A percentile compares a stretch with the other conserved stretches of the same genome.
These are phyloP conservation scores for Madoqua kirkii DNA, from an alignment of 2,113 vertebrate species.

Conservation along the genomic window DNA sequence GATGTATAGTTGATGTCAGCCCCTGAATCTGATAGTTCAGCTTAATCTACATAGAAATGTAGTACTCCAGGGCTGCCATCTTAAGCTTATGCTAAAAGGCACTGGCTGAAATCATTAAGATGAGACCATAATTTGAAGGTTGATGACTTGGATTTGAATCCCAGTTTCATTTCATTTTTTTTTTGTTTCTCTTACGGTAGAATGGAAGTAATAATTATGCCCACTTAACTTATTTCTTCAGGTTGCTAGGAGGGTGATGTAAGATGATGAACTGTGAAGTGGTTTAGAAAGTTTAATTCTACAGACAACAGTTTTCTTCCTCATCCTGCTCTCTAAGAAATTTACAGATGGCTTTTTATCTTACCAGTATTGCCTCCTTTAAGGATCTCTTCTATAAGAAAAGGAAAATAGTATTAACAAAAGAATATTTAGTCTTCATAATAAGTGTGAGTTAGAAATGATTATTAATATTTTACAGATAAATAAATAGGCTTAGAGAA, in stretches of 20 bases:
- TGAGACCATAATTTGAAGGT: background rate
- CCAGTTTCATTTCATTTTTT: background rate
- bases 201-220: background rate
- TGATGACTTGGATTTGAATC: background rate
- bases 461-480: background rate
- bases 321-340: background rate
- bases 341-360: background rate
- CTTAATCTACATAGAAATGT: too few relatives aligned
- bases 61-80: background rate
- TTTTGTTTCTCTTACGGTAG: background rate
- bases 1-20: background rate
- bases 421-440: background rate
- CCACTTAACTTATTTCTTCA: background rate
- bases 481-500: background rate
- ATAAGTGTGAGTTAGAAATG: constrained; percentile 8
- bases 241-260: background rate
- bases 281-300: background rate
- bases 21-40: background rate
- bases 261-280: background rate
- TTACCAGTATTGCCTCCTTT: background rate
- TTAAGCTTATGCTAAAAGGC: background rate
- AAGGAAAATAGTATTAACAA: constrained; percentile 8
- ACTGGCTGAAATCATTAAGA: background rate
- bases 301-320: background rate
- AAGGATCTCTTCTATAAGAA: background rate